Evolutionary conservation across 1,140 invertebrate species (phyloP).

Genomic region (Hesperophylax magnus): DNA sequence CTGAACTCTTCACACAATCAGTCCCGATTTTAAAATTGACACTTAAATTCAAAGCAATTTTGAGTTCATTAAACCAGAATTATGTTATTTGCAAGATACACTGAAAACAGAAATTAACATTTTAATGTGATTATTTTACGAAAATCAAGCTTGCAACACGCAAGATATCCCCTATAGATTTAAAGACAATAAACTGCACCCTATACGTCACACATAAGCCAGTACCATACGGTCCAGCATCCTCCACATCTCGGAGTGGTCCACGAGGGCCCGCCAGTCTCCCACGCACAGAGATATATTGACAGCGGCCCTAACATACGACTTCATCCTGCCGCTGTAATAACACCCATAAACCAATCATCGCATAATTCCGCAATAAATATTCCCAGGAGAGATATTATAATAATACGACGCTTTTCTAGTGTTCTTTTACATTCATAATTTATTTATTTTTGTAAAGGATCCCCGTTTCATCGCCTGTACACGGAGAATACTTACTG

Average conservation of each 20-base stretch:
- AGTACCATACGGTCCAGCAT: not conserved
- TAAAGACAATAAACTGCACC: too few species aligned
- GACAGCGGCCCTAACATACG: constrained; percentile 50
- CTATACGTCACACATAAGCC: too few species aligned
- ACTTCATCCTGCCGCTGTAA: constrained; percentile 52
- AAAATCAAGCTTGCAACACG: too few species aligned
- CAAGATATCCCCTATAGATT: too few species aligned
- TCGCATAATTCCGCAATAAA: constrained; percentile 58
- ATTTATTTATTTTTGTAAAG: not conserved
- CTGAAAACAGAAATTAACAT: too few species aligned
- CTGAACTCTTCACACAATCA: too few species aligned
- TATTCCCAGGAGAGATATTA: constrained; percentile 37
- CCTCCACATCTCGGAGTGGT: not conserved
- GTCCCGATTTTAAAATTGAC: too few species aligned
- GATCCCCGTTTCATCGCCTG: not conserved
- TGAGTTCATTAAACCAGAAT: too few species aligned
- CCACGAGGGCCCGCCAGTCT: constrained; percentile 30
- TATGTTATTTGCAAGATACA: too few species aligned
- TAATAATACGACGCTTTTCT: constrained; percentile 25
- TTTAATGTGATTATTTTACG: too few species aligned
- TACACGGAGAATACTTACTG: too few species aligned
- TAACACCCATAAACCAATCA: constrained; percentile 56
- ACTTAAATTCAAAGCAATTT: too few species aligned
- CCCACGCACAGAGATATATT: constrained; percentile 49
- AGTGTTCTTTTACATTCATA: not conserved